Conservation (phyloP, 2,113 vertebrate genomes). For the Gasterosteus nipponicus region DNA sequence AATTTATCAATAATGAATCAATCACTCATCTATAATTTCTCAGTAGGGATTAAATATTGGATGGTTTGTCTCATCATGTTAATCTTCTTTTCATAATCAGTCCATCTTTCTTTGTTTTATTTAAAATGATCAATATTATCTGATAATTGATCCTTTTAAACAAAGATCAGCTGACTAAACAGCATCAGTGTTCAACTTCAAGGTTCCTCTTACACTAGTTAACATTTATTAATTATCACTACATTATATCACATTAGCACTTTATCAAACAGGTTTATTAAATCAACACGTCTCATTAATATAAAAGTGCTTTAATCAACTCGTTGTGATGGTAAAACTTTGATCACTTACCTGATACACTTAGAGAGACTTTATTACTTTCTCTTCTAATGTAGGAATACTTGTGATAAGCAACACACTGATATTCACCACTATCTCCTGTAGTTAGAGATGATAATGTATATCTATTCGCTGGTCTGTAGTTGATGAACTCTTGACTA, state of each 20-base stretch:
- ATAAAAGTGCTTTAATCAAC: too few species aligned
- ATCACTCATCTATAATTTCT: not conserved
- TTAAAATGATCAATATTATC: not conserved
- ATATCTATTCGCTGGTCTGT: accelerated
- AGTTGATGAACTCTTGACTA: accelerated
- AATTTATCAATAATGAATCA: too few species aligned
- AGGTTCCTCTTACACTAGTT: not conserved
- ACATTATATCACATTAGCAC: not conserved
- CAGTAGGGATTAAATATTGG: not conserved
- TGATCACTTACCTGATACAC: slow-evolving; percentile 10
- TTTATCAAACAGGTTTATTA: not conserved
- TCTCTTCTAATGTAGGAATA: accelerated
- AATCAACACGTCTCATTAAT: not conserved
- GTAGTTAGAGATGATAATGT: accelerated
- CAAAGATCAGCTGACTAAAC: not conserved
- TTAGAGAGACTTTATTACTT: slow-evolving; percentile 4
- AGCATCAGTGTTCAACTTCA: not conserved
- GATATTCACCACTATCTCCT: not conserved
- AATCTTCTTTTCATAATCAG: not conserved
- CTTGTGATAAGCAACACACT: accelerated
- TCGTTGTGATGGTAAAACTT: not conserved
- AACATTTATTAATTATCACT: not conserved
- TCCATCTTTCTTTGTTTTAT: not conserved
- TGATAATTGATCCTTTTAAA: not conserved
- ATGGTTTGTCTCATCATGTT: not conserved